These are phyloP conservation scores for Zaprionus africanus DNA, from an alignment of 1,140 invertebrate genomes.

Conservation along the genomic window DNA sequence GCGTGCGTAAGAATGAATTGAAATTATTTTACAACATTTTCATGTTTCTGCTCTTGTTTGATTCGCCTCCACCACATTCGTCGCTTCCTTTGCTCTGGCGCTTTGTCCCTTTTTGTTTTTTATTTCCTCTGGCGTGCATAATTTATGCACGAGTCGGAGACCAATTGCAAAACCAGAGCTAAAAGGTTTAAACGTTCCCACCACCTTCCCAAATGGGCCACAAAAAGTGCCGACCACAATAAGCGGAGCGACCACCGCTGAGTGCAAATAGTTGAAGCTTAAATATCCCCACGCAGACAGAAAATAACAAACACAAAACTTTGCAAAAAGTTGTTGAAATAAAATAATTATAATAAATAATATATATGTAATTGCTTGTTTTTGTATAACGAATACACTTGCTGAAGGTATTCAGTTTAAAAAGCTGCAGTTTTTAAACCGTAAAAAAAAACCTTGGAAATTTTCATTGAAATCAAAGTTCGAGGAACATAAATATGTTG, in stretches of 20 bases:
- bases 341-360: too few relatives aligned
- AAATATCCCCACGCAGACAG: not conserved
- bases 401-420: too few relatives aligned
- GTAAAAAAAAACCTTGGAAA: too few relatives aligned
- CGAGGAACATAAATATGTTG: too few relatives aligned
- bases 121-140: slow-evolving; percentile 52
- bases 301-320: not conserved
- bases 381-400: not conserved
- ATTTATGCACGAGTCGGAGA: slow-evolving; percentile 60
- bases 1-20: slow-evolving; percentile 69
- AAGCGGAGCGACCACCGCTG: not conserved
- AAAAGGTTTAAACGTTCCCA: slow-evolving; percentile 31
- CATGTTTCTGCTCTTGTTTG: slow-evolving; percentile 65
- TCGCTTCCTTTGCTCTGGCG: slow-evolving; percentile 22
- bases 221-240: not conserved
- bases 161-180: slow-evolving; percentile 46
- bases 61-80: slow-evolving; percentile 43
- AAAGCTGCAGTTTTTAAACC: too few relatives aligned
- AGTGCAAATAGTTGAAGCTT: slow-evolving; percentile 12
- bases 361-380: not conserved
- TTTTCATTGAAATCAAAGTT: too few relatives aligned
- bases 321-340: not conserved
- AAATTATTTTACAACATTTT: slow-evolving; percentile 82
- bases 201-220: not conserved
- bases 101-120: slow-evolving; percentile 13